These are phyloP conservation scores for Morbakka virulenta DNA, from an alignment of 30 jellyfish, hydroid and myxozoan genomes.

Conservation along the genomic window DNA sequence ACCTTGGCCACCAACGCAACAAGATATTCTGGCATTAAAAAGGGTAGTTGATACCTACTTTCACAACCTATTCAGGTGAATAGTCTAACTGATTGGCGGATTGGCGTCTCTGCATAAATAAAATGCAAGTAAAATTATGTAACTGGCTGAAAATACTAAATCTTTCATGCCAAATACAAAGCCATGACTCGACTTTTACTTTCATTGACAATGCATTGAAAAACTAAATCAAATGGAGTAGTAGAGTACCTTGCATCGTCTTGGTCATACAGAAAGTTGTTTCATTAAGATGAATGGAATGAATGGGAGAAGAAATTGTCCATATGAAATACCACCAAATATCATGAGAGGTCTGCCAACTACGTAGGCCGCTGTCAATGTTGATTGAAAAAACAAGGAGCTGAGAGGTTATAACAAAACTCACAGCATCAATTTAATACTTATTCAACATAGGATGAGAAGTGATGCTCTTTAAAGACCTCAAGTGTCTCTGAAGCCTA, in stretches of 20 bases:
- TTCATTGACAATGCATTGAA: conserved; percentile 48
- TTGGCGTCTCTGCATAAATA: conserved; percentile 34
- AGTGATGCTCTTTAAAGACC: conserved; percentile 28
- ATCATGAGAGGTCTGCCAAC: conserved; percentile 48
- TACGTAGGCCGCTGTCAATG: conserved; percentile 26
- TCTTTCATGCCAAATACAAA: conserved; percentile 37
- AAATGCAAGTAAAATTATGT: conserved; percentile 38
- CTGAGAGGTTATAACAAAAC: conserved; percentile 41
- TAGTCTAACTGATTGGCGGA: conserved; percentile 33
- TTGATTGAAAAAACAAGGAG: conserved; percentile 51
- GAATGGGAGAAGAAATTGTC: conserved; percentile 22
- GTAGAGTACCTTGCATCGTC: conserved; percentile 39
- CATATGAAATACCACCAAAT: conserved; percentile 41
- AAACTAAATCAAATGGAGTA: conserved; percentile 53
- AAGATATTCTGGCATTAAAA: conserved; percentile 26
- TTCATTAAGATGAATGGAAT: conserved; percentile 37
- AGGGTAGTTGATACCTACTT: conserved; percentile 34
- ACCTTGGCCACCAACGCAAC: conserved; percentile 46
- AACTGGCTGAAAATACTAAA: conserved; percentile 49
- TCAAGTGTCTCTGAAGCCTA: conserved; percentile 28
- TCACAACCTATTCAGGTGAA: conserved; percentile 10
- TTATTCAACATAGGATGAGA: conserved; percentile 44
- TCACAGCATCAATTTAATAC: too few species aligned
- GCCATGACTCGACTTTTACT: conserved; percentile 48
- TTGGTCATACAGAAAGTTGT: conserved; percentile 34